phyloP scores from a whole-genome alignment of 2,113 vertebrate genomes.

The Aythya baeri region DNA sequence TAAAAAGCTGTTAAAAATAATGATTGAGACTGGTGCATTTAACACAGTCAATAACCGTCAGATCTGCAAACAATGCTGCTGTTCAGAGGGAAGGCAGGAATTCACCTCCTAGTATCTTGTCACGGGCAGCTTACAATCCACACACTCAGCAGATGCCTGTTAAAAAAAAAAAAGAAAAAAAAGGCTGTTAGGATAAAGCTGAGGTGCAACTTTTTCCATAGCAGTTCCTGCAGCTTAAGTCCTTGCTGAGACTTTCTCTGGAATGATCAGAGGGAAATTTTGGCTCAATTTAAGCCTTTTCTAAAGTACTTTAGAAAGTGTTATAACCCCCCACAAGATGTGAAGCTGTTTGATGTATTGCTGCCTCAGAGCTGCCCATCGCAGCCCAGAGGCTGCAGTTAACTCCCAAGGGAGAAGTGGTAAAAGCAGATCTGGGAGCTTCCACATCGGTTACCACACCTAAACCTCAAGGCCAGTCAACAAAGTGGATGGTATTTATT shows the following conservation, averaged over 20 bases:
- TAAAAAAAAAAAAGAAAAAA: not conserved
- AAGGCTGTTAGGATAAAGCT: not conserved
- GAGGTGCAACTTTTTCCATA: not conserved
- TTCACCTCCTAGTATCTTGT: not conserved
- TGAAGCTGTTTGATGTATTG: not conserved
- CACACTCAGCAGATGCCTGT: not conserved
- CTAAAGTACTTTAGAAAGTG: not conserved
- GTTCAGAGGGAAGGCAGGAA: not conserved
- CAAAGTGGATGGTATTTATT: not conserved
- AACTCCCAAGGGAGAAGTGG: not conserved
- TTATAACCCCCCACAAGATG: not conserved
- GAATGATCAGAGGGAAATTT: not conserved
- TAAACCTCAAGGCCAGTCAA: not conserved
- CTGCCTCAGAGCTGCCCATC: not conserved
- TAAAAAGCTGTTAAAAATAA: not conserved
- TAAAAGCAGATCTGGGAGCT: not conserved
- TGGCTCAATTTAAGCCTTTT: not conserved
- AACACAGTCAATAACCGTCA: not conserved
- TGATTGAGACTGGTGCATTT: not conserved
- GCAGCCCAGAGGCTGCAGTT: not conserved
- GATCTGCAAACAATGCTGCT: not conserved
- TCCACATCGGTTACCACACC: not conserved
- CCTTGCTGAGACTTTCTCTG: not conserved
- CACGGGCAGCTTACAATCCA: not conserved
- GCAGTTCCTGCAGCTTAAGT: not conserved